Conservation (phyloP, 2,113 vertebrate species). For the Ardeotis arabs region DNA sequence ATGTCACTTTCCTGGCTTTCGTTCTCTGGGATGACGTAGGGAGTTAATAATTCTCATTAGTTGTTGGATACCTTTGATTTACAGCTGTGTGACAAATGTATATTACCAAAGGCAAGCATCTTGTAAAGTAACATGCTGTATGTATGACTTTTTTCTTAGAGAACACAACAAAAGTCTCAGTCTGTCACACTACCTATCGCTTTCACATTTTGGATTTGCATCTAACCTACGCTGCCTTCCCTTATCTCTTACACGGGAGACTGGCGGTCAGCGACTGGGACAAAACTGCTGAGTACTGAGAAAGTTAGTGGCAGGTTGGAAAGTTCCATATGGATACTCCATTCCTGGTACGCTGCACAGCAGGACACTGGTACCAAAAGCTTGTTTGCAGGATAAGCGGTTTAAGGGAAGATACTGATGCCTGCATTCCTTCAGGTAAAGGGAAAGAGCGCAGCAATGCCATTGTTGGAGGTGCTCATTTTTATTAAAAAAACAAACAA, state of each 20-base stretch:
- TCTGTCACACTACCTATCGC: neutral
- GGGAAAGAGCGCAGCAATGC: neutral
- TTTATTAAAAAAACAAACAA: neutral
- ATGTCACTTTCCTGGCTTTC: neutral
- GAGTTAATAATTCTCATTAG: neutral
- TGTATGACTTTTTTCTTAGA: neutral
- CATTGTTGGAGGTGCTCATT: neutral
- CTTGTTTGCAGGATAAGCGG: neutral
- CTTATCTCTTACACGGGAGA: neutral
- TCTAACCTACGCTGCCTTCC: neutral
- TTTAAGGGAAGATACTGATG: neutral
- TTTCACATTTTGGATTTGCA: neutral
- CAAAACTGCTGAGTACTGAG: neutral
- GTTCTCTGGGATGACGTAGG: neutral
- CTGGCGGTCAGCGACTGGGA: neutral
- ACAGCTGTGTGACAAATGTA: neutral
- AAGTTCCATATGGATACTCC: neutral
- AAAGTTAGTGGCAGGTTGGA: neutral
- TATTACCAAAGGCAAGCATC: neutral
- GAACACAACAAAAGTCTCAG: neutral
- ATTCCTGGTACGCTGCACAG: neutral
- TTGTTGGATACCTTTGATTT: neutral
- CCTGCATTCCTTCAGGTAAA: neutral
- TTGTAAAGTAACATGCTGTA: neutral
- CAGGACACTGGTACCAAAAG: neutral